phyloP scores from a whole-genome alignment of 2,113 vertebrate species.

The Fukomys damarensis region DNA sequence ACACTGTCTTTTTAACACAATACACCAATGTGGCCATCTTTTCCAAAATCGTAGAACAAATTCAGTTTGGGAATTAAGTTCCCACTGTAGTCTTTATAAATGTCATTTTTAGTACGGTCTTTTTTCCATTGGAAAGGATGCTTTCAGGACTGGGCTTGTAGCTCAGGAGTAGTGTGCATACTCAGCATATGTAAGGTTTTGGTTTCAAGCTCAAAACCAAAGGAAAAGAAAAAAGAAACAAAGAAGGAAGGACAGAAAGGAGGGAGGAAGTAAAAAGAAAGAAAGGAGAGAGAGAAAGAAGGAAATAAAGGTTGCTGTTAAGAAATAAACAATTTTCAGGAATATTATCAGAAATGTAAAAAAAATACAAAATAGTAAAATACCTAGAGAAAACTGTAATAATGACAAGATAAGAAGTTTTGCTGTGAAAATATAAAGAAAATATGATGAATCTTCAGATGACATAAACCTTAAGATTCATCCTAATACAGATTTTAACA shows the following conservation, averaged over 20 bases:
- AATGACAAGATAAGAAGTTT: neutral
- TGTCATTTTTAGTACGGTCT: neutral
- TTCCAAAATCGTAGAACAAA: neutral
- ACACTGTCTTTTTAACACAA: neutral
- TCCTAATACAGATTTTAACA: constrained; percentile 1
- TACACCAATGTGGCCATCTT: neutral
- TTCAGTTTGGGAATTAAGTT: neutral
- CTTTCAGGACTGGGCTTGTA: neutral
- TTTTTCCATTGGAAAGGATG: neutral
- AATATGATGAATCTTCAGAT: neutral
- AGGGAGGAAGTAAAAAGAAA: neutral
- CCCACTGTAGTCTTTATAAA: neutral
- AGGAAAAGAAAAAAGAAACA: neutral
- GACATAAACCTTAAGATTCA: neutral
- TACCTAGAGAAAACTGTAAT: neutral
- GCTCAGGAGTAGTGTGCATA: too few relatives aligned
- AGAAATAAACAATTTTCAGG: neutral
- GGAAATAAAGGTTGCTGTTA: neutral
- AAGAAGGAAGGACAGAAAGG: neutral
- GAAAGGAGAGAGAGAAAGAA: neutral
- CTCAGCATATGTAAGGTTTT: neutral
- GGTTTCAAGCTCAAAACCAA: neutral
- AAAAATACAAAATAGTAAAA: neutral
- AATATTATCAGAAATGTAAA: neutral
- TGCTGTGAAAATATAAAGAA: constrained; percentile 6